A percentile compares a stretch with the other conserved stretches of the same genome.
Conservation (phyloP, 2,888 invertebrate genomes). For the Hyppa rectilinea region DNA sequence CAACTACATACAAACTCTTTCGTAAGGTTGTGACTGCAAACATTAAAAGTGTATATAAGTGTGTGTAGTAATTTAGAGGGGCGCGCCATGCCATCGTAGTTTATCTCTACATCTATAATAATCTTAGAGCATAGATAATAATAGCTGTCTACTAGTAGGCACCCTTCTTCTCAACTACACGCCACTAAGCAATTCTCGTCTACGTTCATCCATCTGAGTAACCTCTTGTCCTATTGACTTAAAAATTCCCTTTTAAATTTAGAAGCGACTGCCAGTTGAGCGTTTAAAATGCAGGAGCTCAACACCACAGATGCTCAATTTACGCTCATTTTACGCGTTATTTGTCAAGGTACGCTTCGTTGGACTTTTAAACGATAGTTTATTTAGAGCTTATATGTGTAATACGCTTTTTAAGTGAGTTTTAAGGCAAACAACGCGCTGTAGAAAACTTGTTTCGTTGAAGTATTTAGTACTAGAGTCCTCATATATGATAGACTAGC, state of each 20-base stretch:
- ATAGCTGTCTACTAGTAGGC: background rate
- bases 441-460: background rate
- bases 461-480: background rate
- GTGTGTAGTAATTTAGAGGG: too few species aligned
- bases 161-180: constrained; percentile 25
- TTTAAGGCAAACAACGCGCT: background rate
- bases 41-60: too few species aligned
- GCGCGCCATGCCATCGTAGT: too few species aligned
- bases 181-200: constrained; percentile 25
- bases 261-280: constrained; percentile 38
- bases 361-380: constrained; percentile 13
- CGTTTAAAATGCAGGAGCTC: constrained; percentile 50
- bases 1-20: too few species aligned
- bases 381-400: background rate
- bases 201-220: constrained; percentile 16
- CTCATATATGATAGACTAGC: background rate
- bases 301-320: constrained; percentile 29
- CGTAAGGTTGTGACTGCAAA: too few species aligned
- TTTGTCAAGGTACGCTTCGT: constrained; percentile 31
- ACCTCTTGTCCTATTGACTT: constrained; percentile 38
- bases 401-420: background rate
- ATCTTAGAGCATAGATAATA: too few species aligned
- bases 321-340: constrained; percentile 37
- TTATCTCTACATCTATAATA: too few species aligned
- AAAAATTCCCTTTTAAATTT: constrained; percentile 35